Evolutionary conservation across 2,113 vertebrate species (phyloP).

Genomic region (Caracal caracal): DNA sequence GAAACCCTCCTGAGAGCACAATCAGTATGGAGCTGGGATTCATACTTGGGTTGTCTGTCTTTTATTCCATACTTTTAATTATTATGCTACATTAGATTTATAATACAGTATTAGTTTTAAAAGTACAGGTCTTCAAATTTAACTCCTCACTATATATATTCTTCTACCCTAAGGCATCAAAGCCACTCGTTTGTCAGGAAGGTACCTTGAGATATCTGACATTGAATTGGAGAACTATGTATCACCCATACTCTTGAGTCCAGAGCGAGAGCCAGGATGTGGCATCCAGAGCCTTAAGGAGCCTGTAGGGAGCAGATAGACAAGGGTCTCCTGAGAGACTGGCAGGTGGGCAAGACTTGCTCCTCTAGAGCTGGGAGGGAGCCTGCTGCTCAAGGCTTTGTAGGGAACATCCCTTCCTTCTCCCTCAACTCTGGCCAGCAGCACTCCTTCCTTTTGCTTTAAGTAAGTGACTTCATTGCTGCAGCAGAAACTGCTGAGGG

Average conservation of each 20-base stretch:
- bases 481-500: background rate
- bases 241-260: background rate
- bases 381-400: background rate
- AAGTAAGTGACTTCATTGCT: background rate
- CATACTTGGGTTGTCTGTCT: background rate
- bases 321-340: background rate
- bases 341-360: too few relatives aligned
- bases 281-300: background rate
- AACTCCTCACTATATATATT: fast-evolving
- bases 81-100: background rate
- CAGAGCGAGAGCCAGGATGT: background rate
- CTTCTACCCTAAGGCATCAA: background rate
- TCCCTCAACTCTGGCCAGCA: background rate
- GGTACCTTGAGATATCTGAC: background rate
- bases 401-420: background rate
- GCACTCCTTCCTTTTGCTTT: background rate
- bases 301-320: too few relatives aligned
- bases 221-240: background rate
- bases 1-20: background rate
- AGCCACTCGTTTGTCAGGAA: background rate
- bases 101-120: background rate
- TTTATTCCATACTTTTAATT: background rate
- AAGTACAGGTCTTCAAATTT: background rate
- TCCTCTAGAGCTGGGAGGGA: background rate
- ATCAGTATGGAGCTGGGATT: background rate